These are phyloP conservation scores for Oplegnathus fasciatus DNA, from an alignment of 2,113 vertebrate genomes.

Conservation along the genomic window DNA sequence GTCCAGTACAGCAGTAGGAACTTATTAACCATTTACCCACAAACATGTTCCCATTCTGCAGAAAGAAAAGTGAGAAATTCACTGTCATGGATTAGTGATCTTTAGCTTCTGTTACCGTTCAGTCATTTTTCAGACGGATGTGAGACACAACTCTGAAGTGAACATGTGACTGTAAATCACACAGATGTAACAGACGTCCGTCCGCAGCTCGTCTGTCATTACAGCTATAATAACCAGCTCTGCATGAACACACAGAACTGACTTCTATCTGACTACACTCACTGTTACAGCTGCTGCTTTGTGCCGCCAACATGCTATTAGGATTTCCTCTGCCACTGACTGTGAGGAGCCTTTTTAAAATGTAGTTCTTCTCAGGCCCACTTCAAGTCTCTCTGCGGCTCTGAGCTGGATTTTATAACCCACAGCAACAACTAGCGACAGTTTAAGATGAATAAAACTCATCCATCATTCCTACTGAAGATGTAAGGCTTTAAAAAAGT, in stretches of 20 bases:
- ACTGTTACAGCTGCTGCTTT: neutral
- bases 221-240: neutral
- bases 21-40: neutral
- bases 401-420: neutral
- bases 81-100: neutral
- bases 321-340: neutral
- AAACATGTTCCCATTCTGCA: neutral
- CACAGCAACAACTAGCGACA: neutral
- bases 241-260: neutral
- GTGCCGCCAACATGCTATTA: conserved; percentile 10
- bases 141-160: no score
- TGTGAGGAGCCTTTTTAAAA: neutral
- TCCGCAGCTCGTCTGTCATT: conserved; percentile 20
- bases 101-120: neutral
- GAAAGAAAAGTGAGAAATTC: neutral
- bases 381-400: neutral
- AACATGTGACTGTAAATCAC: neutral
- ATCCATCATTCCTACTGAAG: neutral
- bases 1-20: neutral
- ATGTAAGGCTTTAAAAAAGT: no score
- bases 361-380: no score
- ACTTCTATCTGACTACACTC: neutral
- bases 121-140: neutral
- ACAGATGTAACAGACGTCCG: neutral
- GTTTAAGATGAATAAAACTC: no score